Percentiles rank a stretch among this genome's conserved stretches.
Evolutionary conservation across 53 echinoderm and acorn worm species (phyloP).

Genomic region (Arbacia lixula): DNA sequence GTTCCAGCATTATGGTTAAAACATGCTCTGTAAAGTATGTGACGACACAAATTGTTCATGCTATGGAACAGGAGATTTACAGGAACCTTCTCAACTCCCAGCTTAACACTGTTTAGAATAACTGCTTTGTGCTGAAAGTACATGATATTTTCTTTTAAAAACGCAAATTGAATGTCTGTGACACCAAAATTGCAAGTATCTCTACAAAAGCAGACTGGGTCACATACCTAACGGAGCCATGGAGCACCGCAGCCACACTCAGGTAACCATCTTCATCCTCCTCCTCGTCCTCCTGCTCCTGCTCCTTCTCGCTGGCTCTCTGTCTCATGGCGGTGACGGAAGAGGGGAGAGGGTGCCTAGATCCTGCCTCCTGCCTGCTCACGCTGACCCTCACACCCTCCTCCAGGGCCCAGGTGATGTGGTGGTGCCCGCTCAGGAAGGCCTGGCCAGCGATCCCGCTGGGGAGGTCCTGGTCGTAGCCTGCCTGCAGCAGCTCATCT

Average conservation of each 20-base stretch:
- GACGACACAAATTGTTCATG: too few species aligned
- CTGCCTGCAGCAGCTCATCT: constrained; percentile 17
- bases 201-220: too few species aligned
- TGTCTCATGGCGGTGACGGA: not conserved
- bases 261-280: not conserved
- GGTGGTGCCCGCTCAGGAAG: constrained; percentile 21
- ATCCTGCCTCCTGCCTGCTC: constrained; percentile 12
- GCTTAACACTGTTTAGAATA: too few species aligned
- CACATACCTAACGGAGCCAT: constrained; percentile 16
- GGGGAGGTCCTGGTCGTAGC: constrained; percentile 1
- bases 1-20: too few species aligned
- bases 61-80: too few species aligned
- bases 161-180: too few species aligned
- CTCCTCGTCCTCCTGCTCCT: not conserved
- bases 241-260: constrained; percentile 6
- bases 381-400: constrained; percentile 27
- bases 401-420: constrained; percentile 12
- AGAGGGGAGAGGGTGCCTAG: constrained; percentile 4
- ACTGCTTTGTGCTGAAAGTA: too few species aligned
- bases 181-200: too few species aligned
- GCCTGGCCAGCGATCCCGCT: not conserved
- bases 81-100: too few species aligned
- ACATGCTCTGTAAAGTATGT: too few species aligned
- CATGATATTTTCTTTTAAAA: too few species aligned
- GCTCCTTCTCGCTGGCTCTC: not conserved